Conservation (phyloP, 2,888 invertebrate species). For the Thysanoteuthis rhombus region DNA sequence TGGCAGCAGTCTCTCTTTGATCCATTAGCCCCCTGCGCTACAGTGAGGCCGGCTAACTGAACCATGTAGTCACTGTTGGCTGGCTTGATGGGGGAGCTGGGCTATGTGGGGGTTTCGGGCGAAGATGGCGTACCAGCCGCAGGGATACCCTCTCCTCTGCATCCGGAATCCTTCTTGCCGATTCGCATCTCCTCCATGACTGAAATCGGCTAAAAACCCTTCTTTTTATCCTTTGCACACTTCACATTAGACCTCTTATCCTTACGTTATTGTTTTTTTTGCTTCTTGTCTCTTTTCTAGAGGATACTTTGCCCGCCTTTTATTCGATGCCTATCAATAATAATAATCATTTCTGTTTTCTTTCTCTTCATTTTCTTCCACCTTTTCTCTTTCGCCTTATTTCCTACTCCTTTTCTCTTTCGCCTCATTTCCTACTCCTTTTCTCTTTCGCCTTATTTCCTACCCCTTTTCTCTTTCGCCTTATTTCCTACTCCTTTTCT, state of each 20-base stretch:
- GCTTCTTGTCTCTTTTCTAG: neutral
- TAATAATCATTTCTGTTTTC: neutral
- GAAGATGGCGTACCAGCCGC: neutral
- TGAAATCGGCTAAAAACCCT: neutral
- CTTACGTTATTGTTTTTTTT: neutral
- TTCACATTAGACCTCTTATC: neutral
- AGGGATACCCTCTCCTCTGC: neutral
- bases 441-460: too few species aligned
- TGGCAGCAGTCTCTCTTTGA: constrained; percentile 29
- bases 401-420: neutral
- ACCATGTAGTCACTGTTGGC: constrained; percentile 20
- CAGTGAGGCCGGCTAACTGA: neutral
- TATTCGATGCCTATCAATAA: neutral
- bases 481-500: too few species aligned
- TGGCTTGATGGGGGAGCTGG: neutral
- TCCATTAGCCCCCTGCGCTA: constrained; percentile 15
- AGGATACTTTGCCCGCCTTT: neutral
- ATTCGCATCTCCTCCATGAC: neutral
- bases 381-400: neutral
- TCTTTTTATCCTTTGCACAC: neutral
- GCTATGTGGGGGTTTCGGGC: neutral
- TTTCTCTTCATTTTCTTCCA: neutral
- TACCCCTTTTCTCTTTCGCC: too few species aligned
- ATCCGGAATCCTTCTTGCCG: neutral
- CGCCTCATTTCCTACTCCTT: neutral